phyloP scores from a whole-genome alignment of 2,113 vertebrate genomes.

The Neodontobutis hainanensis region DNA sequence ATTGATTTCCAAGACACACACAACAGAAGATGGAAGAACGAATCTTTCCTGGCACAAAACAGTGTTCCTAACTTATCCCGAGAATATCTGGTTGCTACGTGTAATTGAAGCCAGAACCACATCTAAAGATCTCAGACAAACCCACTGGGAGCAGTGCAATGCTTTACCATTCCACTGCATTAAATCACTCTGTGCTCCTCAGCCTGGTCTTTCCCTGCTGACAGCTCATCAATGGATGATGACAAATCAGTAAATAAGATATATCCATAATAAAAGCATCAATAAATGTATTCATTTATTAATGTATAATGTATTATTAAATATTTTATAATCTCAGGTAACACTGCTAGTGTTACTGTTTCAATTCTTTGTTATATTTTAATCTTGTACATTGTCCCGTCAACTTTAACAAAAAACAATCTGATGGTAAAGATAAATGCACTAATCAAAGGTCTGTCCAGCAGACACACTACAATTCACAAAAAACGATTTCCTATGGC shows the following conservation, averaged over 20 bases:
- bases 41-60: conserved; percentile 72
- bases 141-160: conserved; percentile 58
- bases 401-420: no score
- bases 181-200: conserved; percentile 66
- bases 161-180: conserved; percentile 67
- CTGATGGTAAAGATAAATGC: no score
- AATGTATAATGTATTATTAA: not conserved
- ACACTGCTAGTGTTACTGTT: no score
- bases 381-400: no score
- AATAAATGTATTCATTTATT: not conserved
- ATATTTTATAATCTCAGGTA: no score
- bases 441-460: no score
- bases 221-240: conserved; percentile 79
- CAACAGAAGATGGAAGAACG: conserved; percentile 61
- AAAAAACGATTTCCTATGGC: no score
- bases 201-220: conserved; percentile 68
- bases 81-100: conserved; percentile 82
- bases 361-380: no score
- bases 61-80: conserved; percentile 73
- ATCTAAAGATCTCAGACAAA: conserved; percentile 78
- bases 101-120: conserved; percentile 85
- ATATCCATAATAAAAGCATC: conserved; percentile 12
- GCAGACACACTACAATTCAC: no score
- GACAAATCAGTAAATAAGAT: conserved; percentile 37
- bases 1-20: conserved; percentile 46